Base-by-base conservation (phyloP, 2,888 invertebrate species). In the Lasioglossum vierecki region DNA sequence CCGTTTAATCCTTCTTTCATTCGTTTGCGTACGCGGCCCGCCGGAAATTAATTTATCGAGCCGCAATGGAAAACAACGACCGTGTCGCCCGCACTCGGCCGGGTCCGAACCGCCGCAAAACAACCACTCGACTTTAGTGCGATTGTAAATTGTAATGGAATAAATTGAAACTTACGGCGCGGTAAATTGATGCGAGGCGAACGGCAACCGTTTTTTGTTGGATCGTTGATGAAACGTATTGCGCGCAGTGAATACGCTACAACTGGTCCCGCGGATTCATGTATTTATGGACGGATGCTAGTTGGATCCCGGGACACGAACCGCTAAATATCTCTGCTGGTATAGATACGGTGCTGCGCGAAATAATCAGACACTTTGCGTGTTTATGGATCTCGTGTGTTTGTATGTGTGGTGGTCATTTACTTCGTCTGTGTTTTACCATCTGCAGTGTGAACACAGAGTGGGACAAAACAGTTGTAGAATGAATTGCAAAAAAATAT, bases 71-170 rank as follows among this genome's bases (percentile, higher is more conserved):
- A 39, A 39, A 68, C 66, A 68, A 68, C 66, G 11, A 68, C 9
- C 30, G 2, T 6, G 18, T 18, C 63, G 46, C 15, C 46, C 46
- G 46, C 46, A 15, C 46, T 5, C 46, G 15, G 15, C 15, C 4
- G 15, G 15, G 63, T 3, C n/a, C 57, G n/a, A n/a, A n/a, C 11
- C 11, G 2, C 30, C 63, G 63, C 63, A 63, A 63, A 63, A 63
- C 63, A 63, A 63, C 63, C 63, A 30, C 63, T 63, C 63, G 63
- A 63, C 30, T 63, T 63, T 63, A 30, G 63, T 30, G 30, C 63
- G 63, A 63, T 63, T 63, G 63, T 63, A 63, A 63, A 63, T 63
- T 63, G 63, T 30, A 63, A 63, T 63, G 63, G 63, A 63, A 68
- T 68, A 68, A 68, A 39, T 68, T 68, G 22, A 39, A 68, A 68